phyloP scores from a whole-genome alignment of 2,888 invertebrate species.

The Malacosoma neustria region DNA sequence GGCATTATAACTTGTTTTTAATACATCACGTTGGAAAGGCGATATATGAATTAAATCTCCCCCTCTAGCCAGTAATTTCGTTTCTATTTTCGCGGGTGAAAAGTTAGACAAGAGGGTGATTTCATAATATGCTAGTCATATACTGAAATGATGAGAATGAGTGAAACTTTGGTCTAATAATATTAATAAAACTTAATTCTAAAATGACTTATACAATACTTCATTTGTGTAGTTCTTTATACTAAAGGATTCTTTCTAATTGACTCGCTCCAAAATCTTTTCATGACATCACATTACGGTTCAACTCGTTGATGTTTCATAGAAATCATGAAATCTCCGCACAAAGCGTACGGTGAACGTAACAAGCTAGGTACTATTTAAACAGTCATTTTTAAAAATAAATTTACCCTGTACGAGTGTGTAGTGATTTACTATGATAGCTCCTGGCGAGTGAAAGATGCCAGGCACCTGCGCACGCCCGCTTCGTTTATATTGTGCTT shows the following conservation, averaged over 20 bases:
- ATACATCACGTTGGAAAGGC: too few species aligned
- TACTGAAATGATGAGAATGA: too few species aligned
- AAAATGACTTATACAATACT: too few species aligned
- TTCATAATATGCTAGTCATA: too few species aligned
- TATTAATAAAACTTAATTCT: too few species aligned
- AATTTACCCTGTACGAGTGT: constrained; percentile 28
- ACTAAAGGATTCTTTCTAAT: neutral
- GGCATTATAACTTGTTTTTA: too few species aligned
- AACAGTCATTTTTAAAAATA: constrained; percentile 36
- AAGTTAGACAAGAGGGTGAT: too few species aligned
- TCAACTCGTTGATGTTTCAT: neutral
- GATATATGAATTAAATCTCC: too few species aligned
- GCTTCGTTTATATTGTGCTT: constrained; percentile 21
- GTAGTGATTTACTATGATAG: constrained; percentile 55
- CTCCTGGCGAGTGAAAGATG: constrained; percentile 51
- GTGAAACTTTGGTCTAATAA: too few species aligned
- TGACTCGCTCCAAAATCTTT: neutral
- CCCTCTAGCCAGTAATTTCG: too few species aligned
- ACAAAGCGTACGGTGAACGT: constrained; percentile 3
- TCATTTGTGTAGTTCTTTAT: too few species aligned
- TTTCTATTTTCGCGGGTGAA: too few species aligned
- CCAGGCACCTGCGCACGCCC: constrained; percentile 31
- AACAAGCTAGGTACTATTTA: constrained; percentile 6
- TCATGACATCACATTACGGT: neutral
- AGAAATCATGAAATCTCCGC: constrained; percentile 3